Base-by-base conservation (phyloP, 2,113 vertebrate genomes). In the Callocephalon fimbriatum region DNA sequence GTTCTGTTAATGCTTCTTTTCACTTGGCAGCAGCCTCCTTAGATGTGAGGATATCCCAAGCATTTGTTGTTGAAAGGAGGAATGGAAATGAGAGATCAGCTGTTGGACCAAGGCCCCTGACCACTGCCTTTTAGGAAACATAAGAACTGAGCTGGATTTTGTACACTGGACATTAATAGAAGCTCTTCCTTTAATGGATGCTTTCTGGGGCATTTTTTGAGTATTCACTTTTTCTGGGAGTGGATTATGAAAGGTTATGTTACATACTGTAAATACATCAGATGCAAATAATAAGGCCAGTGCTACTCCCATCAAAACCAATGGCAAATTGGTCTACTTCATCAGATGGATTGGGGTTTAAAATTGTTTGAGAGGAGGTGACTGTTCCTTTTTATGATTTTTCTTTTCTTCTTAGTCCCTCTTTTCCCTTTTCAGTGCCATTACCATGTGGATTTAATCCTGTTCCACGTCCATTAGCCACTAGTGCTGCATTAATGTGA, bases 381-480 rank as follows among this genome's bases (percentile, higher is more conserved):
- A 25, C 32, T 90, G 48, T 50, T 86, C 63, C 26, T 66, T 88
- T 90, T 88, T 65, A 68, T 86, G 37, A 25, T 75, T 90, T 77
- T 86, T 63, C 31, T 90, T 95, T 93, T 50, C n/a, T 67, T 88
- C 58, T 77, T 79, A 35, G 45, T 88, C 37, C 67, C 23, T 83
- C 68, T 93, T 90, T 71, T 78, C 68, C 74, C 53, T 88, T 93
- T 90, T 85, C 75, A 79, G 70, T 95, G 84, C 70, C 50, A 88
- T 96, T 95, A 95, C 77, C 76, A 26, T 88, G 47, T 79, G 62
- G 62, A 76, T 95, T 91, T 91, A 96, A 94, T 97, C 62, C 73
- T 54, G 19, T 96, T 86, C 90, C 47, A 47, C 0, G 0, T 93
- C 74, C 95, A 86, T 94, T 95, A 95, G 75, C 76, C 68, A 35